A percentile compares a stretch with the other conserved stretches of the same genome.
Conservation (phyloP, 2,888 invertebrate genomes). For the Lasioglossum figueresi region DNA sequence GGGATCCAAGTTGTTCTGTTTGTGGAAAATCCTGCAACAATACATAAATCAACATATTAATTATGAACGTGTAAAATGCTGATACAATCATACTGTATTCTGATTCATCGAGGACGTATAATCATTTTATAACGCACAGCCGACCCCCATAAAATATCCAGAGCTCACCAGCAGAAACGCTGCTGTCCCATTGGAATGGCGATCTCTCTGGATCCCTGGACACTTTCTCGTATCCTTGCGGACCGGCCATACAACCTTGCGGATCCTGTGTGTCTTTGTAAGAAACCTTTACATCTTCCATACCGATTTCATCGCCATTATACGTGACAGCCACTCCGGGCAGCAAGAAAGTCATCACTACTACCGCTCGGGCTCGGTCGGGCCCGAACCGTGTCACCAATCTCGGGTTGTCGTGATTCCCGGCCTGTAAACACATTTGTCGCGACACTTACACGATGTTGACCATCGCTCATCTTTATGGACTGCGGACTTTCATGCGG, state of each 20-base stretch:
- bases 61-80: too few species aligned
- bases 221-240: conserved; percentile 85
- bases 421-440: conserved; percentile 85
- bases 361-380: conserved; percentile 90
- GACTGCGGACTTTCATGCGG: not conserved
- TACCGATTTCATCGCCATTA: conserved; percentile 91
- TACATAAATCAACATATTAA: not conserved
- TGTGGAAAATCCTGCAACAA: conserved; percentile 79
- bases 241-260: conserved; percentile 86
- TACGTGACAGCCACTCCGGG: conserved; percentile 92
- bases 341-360: conserved; percentile 89
- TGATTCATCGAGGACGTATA: too few species aligned
- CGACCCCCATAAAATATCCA: not conserved
- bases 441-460: not conserved
- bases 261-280: conserved; percentile 88
- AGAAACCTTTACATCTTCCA: conserved; percentile 86
- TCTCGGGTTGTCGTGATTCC: conserved; percentile 91
- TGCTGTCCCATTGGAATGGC: conserved; percentile 91
- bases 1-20: conserved; percentile 88
- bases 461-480: not conserved
- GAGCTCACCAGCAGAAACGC: conserved; percentile 86
- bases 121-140: not conserved
- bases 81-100: too few species aligned
- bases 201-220: conserved; percentile 91
- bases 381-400: conserved; percentile 88